A percentile compares a stretch with the other conserved stretches of the same genome.
Conservation (phyloP, 2,113 vertebrate species). For the Butastur rufipennis region DNA sequence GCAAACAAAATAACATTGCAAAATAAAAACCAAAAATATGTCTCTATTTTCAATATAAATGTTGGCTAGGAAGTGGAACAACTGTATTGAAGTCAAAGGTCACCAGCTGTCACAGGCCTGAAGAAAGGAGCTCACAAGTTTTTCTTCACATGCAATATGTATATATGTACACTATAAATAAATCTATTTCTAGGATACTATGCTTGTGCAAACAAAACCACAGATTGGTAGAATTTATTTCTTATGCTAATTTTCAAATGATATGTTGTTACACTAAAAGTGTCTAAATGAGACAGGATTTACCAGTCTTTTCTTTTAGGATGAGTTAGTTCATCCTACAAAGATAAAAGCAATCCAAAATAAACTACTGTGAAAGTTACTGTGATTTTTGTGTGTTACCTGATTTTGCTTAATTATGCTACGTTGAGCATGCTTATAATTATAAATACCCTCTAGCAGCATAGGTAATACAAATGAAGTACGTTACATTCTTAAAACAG, state of each 20-base stretch:
- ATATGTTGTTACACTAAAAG: neutral
- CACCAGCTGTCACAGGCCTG: neutral
- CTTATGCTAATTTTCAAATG: neutral
- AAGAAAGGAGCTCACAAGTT: neutral
- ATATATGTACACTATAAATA: neutral
- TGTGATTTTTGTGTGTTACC: neutral
- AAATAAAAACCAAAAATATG: neutral
- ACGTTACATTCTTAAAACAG: neutral
- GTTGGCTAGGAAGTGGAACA: neutral
- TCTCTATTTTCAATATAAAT: neutral
- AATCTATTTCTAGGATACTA: neutral
- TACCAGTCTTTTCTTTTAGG: neutral
- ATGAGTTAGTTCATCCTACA: neutral
- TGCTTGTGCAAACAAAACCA: neutral
- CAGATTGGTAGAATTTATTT: neutral
- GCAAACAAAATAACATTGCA: neutral
- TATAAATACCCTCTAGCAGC: neutral
- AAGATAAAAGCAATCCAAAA: neutral
- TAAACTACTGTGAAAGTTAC: neutral
- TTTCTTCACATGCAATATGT: neutral
- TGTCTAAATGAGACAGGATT: neutral
- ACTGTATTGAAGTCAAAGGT: neutral
- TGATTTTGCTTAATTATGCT: neutral
- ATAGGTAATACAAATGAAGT: neutral
- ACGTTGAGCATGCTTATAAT: neutral